Conservation (phyloP, 2,113 vertebrate genomes). For the Egretta garzetta region DNA sequence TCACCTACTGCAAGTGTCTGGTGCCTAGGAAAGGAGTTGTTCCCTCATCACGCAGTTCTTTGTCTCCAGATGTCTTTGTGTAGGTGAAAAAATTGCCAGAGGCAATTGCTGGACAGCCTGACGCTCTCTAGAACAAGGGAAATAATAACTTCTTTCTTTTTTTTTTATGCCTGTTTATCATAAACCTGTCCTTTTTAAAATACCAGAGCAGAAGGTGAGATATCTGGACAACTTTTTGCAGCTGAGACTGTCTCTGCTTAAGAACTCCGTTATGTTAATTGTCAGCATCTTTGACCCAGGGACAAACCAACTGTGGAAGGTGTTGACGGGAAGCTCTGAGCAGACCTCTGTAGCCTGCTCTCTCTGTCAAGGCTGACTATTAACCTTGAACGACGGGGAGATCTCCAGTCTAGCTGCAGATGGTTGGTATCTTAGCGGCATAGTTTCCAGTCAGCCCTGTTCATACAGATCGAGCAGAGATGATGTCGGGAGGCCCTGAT, state of each 20-base stretch:
- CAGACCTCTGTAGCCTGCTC: neutral
- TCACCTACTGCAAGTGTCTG: neutral
- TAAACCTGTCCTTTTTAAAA: neutral
- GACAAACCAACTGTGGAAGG: neutral
- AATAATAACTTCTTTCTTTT: accelerated
- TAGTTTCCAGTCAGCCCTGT: neutral
- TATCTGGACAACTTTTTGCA: too few relatives aligned
- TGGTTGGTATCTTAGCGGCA: neutral
- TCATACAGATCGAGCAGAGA: accelerated
- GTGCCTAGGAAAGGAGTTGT: neutral
- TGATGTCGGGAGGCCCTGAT: neutral
- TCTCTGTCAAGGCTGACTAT: neutral
- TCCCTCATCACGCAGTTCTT: neutral
- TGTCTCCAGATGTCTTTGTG: neutral
- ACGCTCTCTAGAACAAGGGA: neutral
- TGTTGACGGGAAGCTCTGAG: neutral
- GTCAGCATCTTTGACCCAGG: neutral
- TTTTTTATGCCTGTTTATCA: neutral
- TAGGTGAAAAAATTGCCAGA: neutral
- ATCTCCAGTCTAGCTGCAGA: neutral
- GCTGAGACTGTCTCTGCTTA: neutral
- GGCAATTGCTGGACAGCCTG: neutral
- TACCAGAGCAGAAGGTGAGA: neutral
- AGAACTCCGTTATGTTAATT: neutral
- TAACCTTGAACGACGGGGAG: neutral